Conservation (phyloP, 2,888 invertebrate species). For the Drosophila longiperda region DNA sequence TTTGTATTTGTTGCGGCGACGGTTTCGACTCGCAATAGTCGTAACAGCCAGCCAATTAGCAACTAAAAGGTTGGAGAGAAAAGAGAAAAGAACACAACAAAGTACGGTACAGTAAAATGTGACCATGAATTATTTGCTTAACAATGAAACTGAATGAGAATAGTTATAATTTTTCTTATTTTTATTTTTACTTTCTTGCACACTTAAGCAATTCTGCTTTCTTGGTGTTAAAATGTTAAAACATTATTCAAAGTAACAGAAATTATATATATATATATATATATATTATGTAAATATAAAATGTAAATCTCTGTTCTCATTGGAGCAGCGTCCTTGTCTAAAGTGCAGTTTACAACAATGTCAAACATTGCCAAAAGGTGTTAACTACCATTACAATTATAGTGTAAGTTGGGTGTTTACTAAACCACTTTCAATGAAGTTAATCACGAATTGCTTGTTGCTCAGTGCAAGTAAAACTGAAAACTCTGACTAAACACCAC, state of each 20-base stretch:
- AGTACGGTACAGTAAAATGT: not conserved
- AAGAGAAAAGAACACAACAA: slow-evolving; percentile 18
- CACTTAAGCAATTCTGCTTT: not conserved
- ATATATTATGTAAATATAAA: not conserved
- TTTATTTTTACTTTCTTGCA: not conserved
- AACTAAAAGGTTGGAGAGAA: slow-evolving; percentile 43
- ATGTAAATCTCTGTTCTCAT: not conserved
- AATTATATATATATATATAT: not conserved
- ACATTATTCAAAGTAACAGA: not conserved
- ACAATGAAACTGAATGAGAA: not conserved
- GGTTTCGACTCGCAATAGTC: slow-evolving; percentile 9
- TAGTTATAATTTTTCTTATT: too few relatives aligned
- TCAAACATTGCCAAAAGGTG: not conserved
- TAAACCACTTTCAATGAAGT: not conserved
- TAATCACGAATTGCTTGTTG: not conserved
- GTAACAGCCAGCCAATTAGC: slow-evolving; percentile 27
- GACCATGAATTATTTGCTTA: slow-evolving; percentile 1
- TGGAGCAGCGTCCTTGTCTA: not conserved
- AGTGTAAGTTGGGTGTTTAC: not conserved
- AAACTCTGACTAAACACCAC: slow-evolving; percentile 16
- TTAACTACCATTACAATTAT: slow-evolving; percentile 1
- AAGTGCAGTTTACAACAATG: not conserved
- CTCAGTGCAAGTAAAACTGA: not conserved
- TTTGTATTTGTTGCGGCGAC: not conserved
- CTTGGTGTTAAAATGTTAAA: not conserved